phyloP scores from a whole-genome alignment of 2,113 vertebrate genomes.

The Narcine bancroftii region DNA sequence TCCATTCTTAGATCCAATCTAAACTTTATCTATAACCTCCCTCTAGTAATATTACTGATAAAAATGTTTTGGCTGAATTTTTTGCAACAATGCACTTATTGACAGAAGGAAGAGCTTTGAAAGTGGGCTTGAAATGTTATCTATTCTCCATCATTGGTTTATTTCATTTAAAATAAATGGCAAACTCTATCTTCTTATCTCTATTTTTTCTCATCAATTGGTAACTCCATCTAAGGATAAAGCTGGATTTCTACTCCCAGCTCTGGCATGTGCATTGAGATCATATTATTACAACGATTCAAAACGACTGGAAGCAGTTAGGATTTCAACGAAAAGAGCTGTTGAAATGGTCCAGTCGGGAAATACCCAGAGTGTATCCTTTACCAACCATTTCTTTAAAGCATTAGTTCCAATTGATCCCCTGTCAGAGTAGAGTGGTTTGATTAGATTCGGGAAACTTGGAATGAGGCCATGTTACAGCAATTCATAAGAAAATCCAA shows the following conservation, averaged over 20 bases:
- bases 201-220: background rate
- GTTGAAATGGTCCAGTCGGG: background rate
- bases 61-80: background rate
- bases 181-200: background rate
- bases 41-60: background rate
- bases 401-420: background rate
- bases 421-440: constrained; percentile 14
- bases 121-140: background rate
- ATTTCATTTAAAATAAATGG: background rate
- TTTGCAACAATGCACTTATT: background rate
- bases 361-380: background rate
- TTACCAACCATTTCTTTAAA: background rate
- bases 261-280: background rate
- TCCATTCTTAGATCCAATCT: background rate
- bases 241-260: background rate
- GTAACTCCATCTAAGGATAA: background rate
- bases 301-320: background rate
- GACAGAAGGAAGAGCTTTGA: background rate
- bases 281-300: background rate
- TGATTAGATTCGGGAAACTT: constrained; percentile 10
- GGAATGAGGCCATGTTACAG: background rate
- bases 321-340: background rate
- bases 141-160: background rate
- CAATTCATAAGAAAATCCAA: background rate
- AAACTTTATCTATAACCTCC: background rate